A percentile compares a stretch with the other conserved stretches of the same genome.
phyloP scores from a whole-genome alignment of 2,113 vertebrate genomes.

The Fulmarus glacialis region DNA sequence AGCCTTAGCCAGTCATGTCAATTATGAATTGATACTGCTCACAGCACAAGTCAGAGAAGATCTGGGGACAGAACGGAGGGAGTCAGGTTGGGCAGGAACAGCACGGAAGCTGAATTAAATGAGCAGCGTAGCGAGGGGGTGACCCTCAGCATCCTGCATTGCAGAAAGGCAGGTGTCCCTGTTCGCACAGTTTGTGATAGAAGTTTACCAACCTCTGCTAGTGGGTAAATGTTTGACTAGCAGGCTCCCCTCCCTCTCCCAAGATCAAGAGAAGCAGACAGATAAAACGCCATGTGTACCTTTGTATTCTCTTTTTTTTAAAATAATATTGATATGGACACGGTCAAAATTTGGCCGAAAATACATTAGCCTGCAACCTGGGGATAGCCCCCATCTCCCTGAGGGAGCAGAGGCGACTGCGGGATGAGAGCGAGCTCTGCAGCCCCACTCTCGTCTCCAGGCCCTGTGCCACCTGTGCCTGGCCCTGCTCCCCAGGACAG shows the following conservation, averaged over 20 bases:
- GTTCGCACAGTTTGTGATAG: background rate
- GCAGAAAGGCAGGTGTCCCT: background rate
- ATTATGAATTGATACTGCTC: background rate
- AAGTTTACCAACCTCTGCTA: background rate
- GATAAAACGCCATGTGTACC: background rate
- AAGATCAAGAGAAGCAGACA: background rate
- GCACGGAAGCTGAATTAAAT: background rate
- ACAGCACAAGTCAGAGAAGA: background rate
- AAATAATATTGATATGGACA: background rate
- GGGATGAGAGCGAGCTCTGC: background rate
- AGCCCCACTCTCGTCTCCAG: background rate
- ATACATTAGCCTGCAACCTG: background rate
- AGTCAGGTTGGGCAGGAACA: background rate
- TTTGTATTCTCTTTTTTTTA: background rate
- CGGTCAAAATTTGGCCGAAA: background rate
- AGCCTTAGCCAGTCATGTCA: background rate
- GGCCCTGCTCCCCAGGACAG: fast-evolving
- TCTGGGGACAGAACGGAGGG: background rate
- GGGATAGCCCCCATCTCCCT: background rate
- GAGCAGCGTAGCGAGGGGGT: background rate
- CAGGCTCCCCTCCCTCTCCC: background rate
- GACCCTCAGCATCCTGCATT: background rate
- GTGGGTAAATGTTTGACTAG: background rate
- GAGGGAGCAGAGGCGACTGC: background rate
- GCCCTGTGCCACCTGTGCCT: background rate